phyloP scores from a whole-genome alignment of 2,888 invertebrate species.

The Iselma pallidipennis region DNA sequence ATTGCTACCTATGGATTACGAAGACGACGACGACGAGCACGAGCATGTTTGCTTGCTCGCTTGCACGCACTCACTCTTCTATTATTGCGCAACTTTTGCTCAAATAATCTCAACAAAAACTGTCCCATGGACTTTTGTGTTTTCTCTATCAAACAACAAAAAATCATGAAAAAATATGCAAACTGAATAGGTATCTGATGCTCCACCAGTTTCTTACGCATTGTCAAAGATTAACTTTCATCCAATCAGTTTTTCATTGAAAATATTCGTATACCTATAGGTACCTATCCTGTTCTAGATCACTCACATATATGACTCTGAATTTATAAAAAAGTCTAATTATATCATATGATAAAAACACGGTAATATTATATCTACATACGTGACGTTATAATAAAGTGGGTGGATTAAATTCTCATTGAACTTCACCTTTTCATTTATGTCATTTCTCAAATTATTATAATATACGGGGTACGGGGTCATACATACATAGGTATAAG shows the following conservation, averaged over 20 bases:
- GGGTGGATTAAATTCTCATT: neutral
- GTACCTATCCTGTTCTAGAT: neutral
- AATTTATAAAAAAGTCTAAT: neutral
- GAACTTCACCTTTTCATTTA: neutral
- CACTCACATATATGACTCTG: neutral
- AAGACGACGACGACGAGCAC: constrained; percentile 12
- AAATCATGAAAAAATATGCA: no score
- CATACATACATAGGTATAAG: no score
- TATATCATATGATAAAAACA: neutral
- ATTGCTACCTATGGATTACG: constrained; percentile 52
- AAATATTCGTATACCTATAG: no score
- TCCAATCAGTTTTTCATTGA: no score
- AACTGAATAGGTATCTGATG: no score
- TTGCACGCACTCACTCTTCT: constrained; percentile 33
- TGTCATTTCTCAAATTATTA: neutral
- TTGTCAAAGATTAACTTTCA: no score
- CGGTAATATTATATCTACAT: neutral
- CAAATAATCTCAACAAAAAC: neutral
- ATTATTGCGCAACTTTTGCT: constrained; percentile 42
- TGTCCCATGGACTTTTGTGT: no score
- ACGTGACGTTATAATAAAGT: neutral
- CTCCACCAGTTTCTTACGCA: no score
- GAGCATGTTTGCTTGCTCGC: constrained; percentile 37
- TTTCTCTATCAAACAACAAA: neutral
- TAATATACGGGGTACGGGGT: neutral